Base-by-base conservation (phyloP, 2,888 invertebrate genomes). In the Hirtodrosophila cameraria region DNA sequence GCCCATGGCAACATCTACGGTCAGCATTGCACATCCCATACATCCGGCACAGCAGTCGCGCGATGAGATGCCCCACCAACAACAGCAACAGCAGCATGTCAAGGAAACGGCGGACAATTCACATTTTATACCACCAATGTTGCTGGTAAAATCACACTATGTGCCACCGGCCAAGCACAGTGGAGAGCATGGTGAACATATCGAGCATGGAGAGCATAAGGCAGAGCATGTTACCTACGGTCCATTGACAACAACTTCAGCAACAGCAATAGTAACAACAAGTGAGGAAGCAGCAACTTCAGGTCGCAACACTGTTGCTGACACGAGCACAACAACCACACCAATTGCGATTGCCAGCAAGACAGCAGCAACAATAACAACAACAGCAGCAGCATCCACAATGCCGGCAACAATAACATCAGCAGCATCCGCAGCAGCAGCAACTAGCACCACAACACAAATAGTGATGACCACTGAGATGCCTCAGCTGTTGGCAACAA, bases 111-210 rank as follows among this genome's bases (percentile, higher is more conserved):
- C 80, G 13, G 91, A 90, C 65, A 90, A 88, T 54, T 88, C 89
- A 8, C 91, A 90, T 68, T 91, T 91, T 39, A 90, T 91, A 60
- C 91, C 91, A 11, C 91, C 91, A 33, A 91, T 91, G 91, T 48
- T 91, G 52, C 67, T 91, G 68, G 91, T 91, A 1, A 91, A 91
- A 67, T 89, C 91, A 2, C 90, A 91, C 75, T 91, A 91, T 66
- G 88, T 90, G 46, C 89, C 90, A 25, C 86, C 89, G 6, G 48
- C 75, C n/a, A 89, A 88, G 58, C 88, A 89, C 35, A 79, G 48
- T 5, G 81, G 38, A 2, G 74, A 75, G 30, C 78, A 76, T 20
- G 45, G 31, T 1, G 75, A 79, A 4, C 78, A 80, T 48, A 52
- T 35, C 5, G 48, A 48, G 18, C 35, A 68, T 28, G 35, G 25